A percentile compares a stretch with the other conserved stretches of the same genome.
These are phyloP conservation scores for Globodera ellingtonae DNA, from an alignment of 1,140 invertebrate species.

Conservation along the genomic window DNA sequence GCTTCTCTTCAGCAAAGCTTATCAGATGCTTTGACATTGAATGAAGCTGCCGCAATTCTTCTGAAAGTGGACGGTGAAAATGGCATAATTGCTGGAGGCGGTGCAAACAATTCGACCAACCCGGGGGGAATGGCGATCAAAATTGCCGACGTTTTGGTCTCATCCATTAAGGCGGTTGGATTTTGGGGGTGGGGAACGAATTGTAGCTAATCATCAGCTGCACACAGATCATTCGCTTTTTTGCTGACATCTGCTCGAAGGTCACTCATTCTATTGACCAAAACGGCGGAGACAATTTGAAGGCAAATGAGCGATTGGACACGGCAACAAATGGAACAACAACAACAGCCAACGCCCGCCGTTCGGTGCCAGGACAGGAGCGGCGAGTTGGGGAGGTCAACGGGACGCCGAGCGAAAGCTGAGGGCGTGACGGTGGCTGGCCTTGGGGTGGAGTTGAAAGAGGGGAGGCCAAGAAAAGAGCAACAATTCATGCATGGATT, in stretches of 20 bases:
- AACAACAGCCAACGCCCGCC: too few relatives aligned
- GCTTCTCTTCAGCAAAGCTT: too few relatives aligned
- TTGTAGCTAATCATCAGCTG: neutral
- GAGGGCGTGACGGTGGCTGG: neutral
- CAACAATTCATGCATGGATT: neutral
- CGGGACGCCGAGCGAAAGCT: too few relatives aligned
- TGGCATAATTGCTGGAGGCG: neutral
- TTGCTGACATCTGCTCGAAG: neutral
- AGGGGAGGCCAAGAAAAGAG: neutral
- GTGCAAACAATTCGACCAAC: neutral
- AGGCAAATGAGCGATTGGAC: too few relatives aligned
- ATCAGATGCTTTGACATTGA: too few relatives aligned
- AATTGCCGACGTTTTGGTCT: neutral
- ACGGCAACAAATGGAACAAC: neutral
- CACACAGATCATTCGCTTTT: neutral
- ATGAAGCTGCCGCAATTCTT: too few relatives aligned
- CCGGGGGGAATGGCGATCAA: neutral
- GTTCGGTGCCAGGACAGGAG: too few relatives aligned
- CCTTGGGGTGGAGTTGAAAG: neutral
- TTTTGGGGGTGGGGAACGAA: neutral
- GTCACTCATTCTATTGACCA: neutral
- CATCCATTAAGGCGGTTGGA: neutral
- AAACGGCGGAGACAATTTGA: neutral
- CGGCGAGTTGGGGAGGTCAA: too few relatives aligned
- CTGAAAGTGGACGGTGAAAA: neutral